These are phyloP conservation scores for Anthopleura sola DNA, from an alignment of 64 coral and sea anemone genomes.

Conservation along the genomic window DNA sequence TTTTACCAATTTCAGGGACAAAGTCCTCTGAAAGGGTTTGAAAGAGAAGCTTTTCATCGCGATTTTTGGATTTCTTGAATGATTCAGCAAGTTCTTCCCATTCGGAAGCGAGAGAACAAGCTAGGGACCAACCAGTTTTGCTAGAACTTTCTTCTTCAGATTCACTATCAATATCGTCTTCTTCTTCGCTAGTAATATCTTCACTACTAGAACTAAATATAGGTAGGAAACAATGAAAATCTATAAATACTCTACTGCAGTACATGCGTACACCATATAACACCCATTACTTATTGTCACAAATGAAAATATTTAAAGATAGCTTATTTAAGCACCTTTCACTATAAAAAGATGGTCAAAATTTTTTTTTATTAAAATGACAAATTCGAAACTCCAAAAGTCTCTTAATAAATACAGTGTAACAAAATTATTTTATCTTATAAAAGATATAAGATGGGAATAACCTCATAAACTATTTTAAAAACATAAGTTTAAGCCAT, in stretches of 20 bases:
- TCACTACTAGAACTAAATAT: constrained; percentile 49
- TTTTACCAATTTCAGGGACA: constrained; percentile 86
- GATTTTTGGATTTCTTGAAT: constrained; percentile 81
- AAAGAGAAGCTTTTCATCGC: constrained; percentile 88
- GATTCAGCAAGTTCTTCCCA: constrained; percentile 91
- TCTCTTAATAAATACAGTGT: too few relatives aligned
- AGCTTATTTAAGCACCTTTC: too few relatives aligned
- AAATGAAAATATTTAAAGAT: too few relatives aligned
- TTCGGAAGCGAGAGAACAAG: constrained; percentile 73
- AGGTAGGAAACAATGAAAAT: not conserved
- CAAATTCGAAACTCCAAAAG: too few relatives aligned
- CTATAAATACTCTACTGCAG: not conserved
- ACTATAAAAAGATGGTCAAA: too few relatives aligned
- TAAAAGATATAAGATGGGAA: too few relatives aligned
- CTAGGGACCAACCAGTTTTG: constrained; percentile 54
- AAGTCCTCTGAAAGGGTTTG: constrained; percentile 92
- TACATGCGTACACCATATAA: too few relatives aligned
- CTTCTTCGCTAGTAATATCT: constrained; percentile 60
- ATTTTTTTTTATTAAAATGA: too few relatives aligned
- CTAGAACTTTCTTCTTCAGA: constrained; percentile 36
- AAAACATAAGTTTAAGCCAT: not conserved
- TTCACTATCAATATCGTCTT: constrained; percentile 44
- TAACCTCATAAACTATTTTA: too few relatives aligned
- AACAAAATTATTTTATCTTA: too few relatives aligned
- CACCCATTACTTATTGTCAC: too few relatives aligned